Conservation (phyloP, 2,113 vertebrate genomes). For the Martes martes region DNA sequence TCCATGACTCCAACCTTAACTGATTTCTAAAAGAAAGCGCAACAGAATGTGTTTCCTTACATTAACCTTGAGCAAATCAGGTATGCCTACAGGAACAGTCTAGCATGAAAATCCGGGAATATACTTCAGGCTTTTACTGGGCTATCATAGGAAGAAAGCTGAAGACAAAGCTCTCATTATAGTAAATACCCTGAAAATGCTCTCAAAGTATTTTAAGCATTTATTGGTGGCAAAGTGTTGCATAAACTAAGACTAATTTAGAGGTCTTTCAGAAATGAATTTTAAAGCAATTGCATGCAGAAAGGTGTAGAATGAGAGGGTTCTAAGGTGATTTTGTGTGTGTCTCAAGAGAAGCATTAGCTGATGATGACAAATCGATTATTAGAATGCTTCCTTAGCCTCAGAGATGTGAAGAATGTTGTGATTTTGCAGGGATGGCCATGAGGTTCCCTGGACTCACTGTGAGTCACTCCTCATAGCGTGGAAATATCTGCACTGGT, state of each 20-base stretch:
- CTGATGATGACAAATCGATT: slow-evolving; percentile 32
- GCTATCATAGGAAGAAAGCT: not conserved
- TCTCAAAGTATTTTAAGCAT: slow-evolving; percentile 56
- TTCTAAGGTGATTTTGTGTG: slow-evolving; percentile 20
- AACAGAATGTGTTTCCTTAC: not conserved
- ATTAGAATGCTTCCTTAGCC: not conserved
- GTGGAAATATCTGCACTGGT: not conserved
- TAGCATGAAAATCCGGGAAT: slow-evolving; percentile 14
- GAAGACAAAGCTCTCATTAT: slow-evolving; percentile 19
- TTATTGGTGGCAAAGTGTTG: slow-evolving; percentile 14
- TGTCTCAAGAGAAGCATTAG: slow-evolving; percentile 45
- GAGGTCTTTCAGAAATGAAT: not conserved
- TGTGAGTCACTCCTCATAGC: not conserved
- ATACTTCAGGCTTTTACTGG: not conserved
- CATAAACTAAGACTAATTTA: slow-evolving; percentile 39
- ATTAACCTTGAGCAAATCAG: slow-evolving; percentile 43
- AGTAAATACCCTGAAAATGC: slow-evolving; percentile 45
- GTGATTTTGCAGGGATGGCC: not conserved
- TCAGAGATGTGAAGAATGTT: not conserved
- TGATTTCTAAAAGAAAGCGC: slow-evolving; percentile 51
- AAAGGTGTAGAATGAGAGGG: slow-evolving; percentile 12
- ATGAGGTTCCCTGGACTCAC: not conserved
- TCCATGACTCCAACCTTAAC: slow-evolving; percentile 2
- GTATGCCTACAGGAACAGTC: not conserved
- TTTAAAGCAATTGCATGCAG: slow-evolving; percentile 42